phyloP scores from a whole-genome alignment of 2,888 invertebrate species.

The Eurois occulta region DNA sequence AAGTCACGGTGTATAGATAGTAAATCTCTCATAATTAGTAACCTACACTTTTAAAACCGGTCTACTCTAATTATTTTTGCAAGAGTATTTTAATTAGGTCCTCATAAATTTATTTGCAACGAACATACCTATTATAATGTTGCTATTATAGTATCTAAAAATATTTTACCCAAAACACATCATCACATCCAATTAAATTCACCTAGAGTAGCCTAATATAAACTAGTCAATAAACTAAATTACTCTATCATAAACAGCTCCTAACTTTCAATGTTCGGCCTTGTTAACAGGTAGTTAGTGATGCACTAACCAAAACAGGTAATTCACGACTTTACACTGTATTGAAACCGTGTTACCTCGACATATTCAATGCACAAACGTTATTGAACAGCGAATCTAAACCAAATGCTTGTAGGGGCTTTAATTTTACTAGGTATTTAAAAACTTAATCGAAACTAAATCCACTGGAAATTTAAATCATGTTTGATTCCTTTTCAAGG shows the following conservation, averaged over 20 bases:
- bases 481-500: not conserved
- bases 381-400: not conserved
- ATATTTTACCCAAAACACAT: not conserved
- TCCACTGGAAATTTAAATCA: no score
- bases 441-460: no score
- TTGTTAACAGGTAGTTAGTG: slow-evolving; percentile 36
- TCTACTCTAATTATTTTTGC: not conserved
- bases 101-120: not conserved
- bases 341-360: slow-evolving; percentile 8
- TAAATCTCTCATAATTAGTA: not conserved
- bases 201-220: not conserved
- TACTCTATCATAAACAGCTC: slow-evolving; percentile 26
- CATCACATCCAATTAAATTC: not conserved
- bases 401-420: not conserved
- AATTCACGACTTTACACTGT: not conserved
- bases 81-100: not conserved
- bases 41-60: not conserved
- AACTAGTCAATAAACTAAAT: not conserved
- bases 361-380: slow-evolving; percentile 18
- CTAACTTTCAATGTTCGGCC: slow-evolving; percentile 41
- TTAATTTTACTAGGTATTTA: not conserved
- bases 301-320: slow-evolving; percentile 23
- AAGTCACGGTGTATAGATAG: no score
- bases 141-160: not conserved
- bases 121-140: not conserved